A percentile compares a stretch with the other conserved stretches of the same genome.
Evolutionary conservation across 2,888 invertebrate genomes (phyloP).

Genomic region (Epirrita christyi): DNA sequence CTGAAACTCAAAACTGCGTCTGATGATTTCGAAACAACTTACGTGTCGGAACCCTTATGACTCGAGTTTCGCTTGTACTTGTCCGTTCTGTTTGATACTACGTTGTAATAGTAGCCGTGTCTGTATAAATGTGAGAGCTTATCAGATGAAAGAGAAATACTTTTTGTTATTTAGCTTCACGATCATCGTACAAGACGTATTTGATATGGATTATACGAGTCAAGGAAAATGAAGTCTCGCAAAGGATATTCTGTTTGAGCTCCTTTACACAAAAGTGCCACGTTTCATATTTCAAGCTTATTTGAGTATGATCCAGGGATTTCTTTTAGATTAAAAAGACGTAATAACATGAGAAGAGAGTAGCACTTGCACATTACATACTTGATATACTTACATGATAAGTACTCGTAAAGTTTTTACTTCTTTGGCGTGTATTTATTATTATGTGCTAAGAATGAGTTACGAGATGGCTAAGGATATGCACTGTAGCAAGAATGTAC

Average conservation of each 20-base stretch:
- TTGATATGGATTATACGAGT: conserved; percentile 55
- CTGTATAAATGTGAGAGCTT: conserved; percentile 8
- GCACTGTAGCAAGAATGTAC: background rate
- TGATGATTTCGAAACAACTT: no score
- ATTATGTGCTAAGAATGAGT: conserved; percentile 9
- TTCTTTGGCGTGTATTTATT: conserved; percentile 13
- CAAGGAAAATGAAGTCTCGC: conserved; percentile 53
- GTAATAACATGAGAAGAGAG: conserved; percentile 20
- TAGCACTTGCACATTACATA: conserved; percentile 5
- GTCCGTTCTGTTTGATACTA: background rate
- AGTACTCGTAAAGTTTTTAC: conserved; percentile 24
- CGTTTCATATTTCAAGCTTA: conserved; percentile 42
- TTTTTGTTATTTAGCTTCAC: conserved; percentile 17
- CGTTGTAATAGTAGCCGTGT: background rate
- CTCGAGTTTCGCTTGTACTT: background rate
- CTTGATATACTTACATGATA: conserved; percentile 3
- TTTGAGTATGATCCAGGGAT: conserved; percentile 43
- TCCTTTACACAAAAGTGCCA: conserved; percentile 47
- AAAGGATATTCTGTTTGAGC: conserved; percentile 50
- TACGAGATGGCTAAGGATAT: conserved; percentile 4
- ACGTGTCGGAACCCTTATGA: background rate
- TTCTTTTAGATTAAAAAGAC: conserved; percentile 41
- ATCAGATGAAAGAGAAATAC: conserved; percentile 8
- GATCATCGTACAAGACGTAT: conserved; percentile 38
- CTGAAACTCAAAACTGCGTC: no score